Conservation (phyloP, 1,140 invertebrate species). For the Calycopis cecrops region DNA sequence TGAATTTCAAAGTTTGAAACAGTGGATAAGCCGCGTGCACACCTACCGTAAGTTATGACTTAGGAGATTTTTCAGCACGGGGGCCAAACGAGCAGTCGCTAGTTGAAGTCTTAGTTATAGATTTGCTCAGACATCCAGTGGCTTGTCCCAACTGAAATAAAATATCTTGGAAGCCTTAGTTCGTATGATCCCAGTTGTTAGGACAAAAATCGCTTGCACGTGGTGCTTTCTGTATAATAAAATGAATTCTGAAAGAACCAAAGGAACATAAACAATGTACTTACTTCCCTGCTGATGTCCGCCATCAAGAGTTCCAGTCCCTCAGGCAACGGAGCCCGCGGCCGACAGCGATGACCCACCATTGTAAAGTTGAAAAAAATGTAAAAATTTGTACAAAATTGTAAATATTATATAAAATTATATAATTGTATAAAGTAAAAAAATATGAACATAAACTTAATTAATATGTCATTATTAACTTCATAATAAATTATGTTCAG, state of each 20-base stretch:
- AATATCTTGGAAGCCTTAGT: too few species aligned
- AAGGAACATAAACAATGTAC: constrained; percentile 1
- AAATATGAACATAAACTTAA: not conserved
- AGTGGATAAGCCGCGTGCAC: too few species aligned
- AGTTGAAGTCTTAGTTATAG: too few species aligned
- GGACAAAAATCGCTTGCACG: too few species aligned
- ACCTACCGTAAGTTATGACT: too few species aligned
- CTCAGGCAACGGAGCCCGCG: constrained; percentile 69
- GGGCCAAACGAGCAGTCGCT: too few species aligned
- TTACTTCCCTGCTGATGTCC: constrained; percentile 82
- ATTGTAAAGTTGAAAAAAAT: constrained; percentile 25
- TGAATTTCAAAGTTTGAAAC: too few species aligned
- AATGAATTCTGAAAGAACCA: not conserved
- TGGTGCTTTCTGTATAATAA: not conserved
- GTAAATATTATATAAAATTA: not conserved
- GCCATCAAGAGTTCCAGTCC: constrained; percentile 79
- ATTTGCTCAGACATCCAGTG: too few species aligned
- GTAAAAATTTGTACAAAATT: constrained; percentile 10
- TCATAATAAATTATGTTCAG: too few species aligned
- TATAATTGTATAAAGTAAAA: not conserved
- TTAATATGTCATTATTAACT: not conserved
- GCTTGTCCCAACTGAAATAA: too few species aligned
- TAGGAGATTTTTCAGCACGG: too few species aligned
- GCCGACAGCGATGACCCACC: constrained; percentile 39
- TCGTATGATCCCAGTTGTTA: too few species aligned